These are phyloP conservation scores for Harpagoxenus sublaevis DNA, from an alignment of 2,888 invertebrate genomes.

Conservation along the genomic window DNA sequence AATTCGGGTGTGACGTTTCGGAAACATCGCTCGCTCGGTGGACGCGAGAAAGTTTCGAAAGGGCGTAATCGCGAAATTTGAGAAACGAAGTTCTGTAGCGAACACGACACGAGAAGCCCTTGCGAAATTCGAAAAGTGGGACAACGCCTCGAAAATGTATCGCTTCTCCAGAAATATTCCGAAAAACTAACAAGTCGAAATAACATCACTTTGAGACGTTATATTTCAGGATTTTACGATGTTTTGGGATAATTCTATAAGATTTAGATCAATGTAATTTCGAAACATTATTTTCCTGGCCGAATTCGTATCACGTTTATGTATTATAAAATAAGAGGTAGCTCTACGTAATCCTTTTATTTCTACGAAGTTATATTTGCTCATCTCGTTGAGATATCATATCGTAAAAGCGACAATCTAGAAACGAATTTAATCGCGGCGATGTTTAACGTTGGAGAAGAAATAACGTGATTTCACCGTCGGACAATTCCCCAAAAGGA, in stretches of 20 bases:
- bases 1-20: conserved; percentile 44
- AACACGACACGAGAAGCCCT: neutral
- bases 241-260: neutral
- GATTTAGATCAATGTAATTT: neutral
- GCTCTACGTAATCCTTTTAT: neutral
- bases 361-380: neutral
- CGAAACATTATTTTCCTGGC: neutral
- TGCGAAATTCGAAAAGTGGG: neutral
- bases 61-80: neutral
- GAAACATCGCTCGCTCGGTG: neutral
- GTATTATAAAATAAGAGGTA: neutral
- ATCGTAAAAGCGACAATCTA: conserved; percentile 25
- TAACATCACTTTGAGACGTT: neutral
- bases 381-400: conserved; percentile 15
- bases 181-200: neutral
- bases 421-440: conserved; percentile 25
- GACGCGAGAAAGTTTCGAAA: neutral
- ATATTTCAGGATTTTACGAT: neutral
- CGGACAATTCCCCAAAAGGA: conserved; percentile 9
- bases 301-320: conserved; percentile 7
- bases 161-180: neutral
- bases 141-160: neutral
- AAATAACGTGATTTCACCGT: conserved; percentile 27
- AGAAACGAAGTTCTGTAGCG: neutral
- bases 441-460: conserved; percentile 3